A percentile compares a stretch with the other conserved stretches of the same genome.
Conservation (phyloP, 2,797 vertebrate species). For the Peromyscus nudipes region DNA sequence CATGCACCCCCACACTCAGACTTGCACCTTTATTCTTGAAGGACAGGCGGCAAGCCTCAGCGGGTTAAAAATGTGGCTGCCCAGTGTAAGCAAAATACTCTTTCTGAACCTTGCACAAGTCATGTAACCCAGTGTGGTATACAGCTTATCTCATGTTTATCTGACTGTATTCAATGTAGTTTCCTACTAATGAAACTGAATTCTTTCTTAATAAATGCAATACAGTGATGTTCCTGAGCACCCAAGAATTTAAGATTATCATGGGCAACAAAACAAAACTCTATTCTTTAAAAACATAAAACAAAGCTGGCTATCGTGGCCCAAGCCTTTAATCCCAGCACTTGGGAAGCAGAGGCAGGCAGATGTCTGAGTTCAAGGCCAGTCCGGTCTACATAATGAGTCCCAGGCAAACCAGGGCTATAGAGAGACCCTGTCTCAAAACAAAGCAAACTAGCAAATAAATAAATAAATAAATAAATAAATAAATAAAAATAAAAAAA, state of each 20-base stretch:
- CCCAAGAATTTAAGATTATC: neutral
- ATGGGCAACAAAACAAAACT: neutral
- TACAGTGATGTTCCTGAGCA: neutral
- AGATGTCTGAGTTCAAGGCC: neutral
- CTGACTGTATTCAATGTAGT: neutral
- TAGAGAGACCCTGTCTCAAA: neutral
- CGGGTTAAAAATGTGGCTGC: neutral
- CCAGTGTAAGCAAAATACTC: neutral
- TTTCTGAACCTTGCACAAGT: neutral
- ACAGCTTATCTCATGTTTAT: neutral
- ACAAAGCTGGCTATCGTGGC: neutral
- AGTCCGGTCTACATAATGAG: neutral
- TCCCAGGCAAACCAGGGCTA: neutral
- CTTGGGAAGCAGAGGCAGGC: neutral
- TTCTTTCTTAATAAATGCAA: neutral
- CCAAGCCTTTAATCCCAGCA: neutral
- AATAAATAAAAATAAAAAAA: no score
- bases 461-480: no score
- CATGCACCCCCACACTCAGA: neutral
- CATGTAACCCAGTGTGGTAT: no score
- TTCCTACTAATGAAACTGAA: neutral
- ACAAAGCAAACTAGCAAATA: neutral
- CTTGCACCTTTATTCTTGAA: neutral
- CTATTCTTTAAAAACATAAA: neutral
- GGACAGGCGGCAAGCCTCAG: neutral